phyloP scores from a whole-genome alignment of 2,113 vertebrate genomes.

The Sceloporus tristichus region DNA sequence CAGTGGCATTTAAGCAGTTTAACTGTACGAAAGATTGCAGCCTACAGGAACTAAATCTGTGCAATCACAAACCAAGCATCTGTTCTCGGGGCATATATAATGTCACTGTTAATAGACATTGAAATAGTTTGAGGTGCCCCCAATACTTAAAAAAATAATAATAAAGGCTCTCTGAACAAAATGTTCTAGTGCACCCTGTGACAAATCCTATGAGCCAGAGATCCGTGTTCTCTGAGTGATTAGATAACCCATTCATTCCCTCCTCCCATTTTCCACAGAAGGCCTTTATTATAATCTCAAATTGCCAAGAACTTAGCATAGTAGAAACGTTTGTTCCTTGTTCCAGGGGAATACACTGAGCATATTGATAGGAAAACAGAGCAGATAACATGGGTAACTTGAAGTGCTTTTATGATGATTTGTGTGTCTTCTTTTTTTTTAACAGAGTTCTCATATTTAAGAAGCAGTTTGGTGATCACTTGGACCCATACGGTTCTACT shows the following conservation, averaged over 20 bases:
- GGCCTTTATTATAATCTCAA: slow-evolving; percentile 25
- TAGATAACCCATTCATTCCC: slow-evolving; percentile 36
- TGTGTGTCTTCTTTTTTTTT: not conserved
- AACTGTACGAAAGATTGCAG: not conserved
- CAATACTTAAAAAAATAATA: not conserved
- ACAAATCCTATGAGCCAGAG: slow-evolving; percentile 37
- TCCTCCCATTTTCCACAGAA: slow-evolving; percentile 33
- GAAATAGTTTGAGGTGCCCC: not conserved
- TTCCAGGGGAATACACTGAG: slow-evolving; percentile 35
- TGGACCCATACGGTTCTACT: not conserved
- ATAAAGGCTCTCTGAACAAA: slow-evolving; percentile 20
- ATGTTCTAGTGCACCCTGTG: slow-evolving; percentile 28
- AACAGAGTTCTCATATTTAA: slow-evolving; percentile 6
- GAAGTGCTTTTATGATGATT: slow-evolving; percentile 31
- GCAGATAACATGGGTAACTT: slow-evolving; percentile 33
- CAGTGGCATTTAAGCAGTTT: not conserved
- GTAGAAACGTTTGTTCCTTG: slow-evolving; percentile 48
- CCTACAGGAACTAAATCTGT: not conserved
- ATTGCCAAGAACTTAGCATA: slow-evolving; percentile 31
- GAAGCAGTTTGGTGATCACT: slow-evolving; percentile 11
- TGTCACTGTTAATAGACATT: not conserved
- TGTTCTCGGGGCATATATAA: slow-evolving; percentile 26
- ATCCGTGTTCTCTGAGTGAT: slow-evolving; percentile 29
- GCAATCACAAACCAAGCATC: slow-evolving; percentile 8
- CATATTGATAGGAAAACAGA: slow-evolving; percentile 33